Base-by-base conservation (phyloP, 64 coral and sea anemone species). In the Montipora efflorescens region DNA sequence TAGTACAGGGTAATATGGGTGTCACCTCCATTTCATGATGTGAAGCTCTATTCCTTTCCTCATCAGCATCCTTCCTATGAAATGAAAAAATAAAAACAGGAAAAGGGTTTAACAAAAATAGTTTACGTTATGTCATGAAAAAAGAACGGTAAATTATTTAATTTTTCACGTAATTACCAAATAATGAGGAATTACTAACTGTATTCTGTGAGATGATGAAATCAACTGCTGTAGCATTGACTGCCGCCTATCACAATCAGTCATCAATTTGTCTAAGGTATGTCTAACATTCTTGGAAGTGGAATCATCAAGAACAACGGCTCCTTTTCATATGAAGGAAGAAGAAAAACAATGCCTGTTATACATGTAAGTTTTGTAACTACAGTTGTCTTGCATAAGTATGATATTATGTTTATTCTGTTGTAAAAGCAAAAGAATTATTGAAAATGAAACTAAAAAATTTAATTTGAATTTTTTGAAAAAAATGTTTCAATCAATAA, bases 181-280 rank as follows among this genome's bases (percentile, higher is more conserved):
- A 1, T 12, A 64, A 64, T 14, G 13, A 3, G 3, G 13, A 86
- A 45, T 16, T 61, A 93, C 96, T 84, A 67, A 99, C 97, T 99
- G 97, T 87, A 99, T 94, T 94, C 90, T 94, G 13, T 96, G 94
- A 77, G 97, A 99, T 48, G 97, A 95, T 28, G 94, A 89, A 67
- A 99, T 99, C 1, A 99, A 86, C 86, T 99, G 94, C 75, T 99
- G 97, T 15, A 99, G 95, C 79, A 99, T 70, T 8, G 97, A 90
- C 79, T 99, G 97, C 53, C 97, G 49, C 83, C 97, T 82, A n/a
- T 99, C 97, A 92, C 95, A 92, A 77, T 99, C 95, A 89, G 95
- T 76, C 92, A 99, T 92, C 59, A 99, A 64, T 49, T 77, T 99
- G 75, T 96, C 94, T 44, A 99, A 90, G 5, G 94, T 99, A 13